Evolutionary conservation across 2,113 vertebrate species (phyloP), one percentile per base, ranked within the genome.

Genomic region (Etia nguti): DNA sequence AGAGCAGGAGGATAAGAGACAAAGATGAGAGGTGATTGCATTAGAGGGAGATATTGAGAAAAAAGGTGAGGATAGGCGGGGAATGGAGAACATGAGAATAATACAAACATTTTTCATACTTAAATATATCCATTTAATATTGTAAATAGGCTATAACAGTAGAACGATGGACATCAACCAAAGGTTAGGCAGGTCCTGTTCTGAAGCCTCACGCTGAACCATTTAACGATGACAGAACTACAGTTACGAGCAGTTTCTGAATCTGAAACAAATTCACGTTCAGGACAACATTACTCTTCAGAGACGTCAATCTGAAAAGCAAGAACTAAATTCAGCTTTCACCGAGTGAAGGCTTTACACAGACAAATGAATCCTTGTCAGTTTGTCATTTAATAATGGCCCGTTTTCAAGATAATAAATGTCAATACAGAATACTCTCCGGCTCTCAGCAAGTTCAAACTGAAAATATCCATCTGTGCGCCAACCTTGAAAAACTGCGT

Each of bases 381-480:
- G 18, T 59, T 62, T 79, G 11, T 29, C 43, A 41, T 22, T n/a
- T 15, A 50, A 57, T 57, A 82, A 77, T 34, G n/a, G 59, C 15
- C 7, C 1, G 4, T 43, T 75, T 48, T 48, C 41, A 56, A 75
- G 11, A 48, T 34, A 68, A 80, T 62, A 89, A 90, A 91, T 50
- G 57, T 75, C 83, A 85, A 83, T 26, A 38, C 29, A 55, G 77
- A 88, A 87, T 41, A 81, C 16, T 62, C 18, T 11, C 59, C 4
- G 59, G 50, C 50, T n/a, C 81, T 83, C 54, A 79, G 26, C 56
- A 18, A 41, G 29, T 80, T 86, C 56, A 65, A 52, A 52, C 29
- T 2, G 6, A 86, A 90, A 92, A 85, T 88, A 82, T 79, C 84
- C 31, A 16, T 43, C 57, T 55, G 15, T 89, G 55, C 77, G 79